phyloP scores from a whole-genome alignment of 2,113 vertebrate genomes.

The Cryptoleucopteryx plumbea region DNA sequence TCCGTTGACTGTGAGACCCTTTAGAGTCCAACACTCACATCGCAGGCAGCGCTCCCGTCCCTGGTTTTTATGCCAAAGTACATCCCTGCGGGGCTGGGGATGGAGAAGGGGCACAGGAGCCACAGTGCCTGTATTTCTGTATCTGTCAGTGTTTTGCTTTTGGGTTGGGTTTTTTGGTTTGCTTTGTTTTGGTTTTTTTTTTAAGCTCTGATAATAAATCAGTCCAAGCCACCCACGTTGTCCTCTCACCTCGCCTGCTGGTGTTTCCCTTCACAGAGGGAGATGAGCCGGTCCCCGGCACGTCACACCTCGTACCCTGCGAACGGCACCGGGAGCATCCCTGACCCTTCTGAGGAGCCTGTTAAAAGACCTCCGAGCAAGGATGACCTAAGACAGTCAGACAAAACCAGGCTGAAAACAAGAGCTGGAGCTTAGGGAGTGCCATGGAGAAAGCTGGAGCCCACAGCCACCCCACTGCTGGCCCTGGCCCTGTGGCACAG shows the following conservation, averaged over 20 bases:
- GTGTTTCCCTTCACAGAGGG: accelerated
- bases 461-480: background rate
- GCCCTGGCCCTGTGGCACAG: accelerated
- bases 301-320: accelerated
- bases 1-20: background rate
- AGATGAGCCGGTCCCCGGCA: accelerated
- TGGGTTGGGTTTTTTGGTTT: too few species aligned
- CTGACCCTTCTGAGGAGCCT: background rate
- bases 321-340: background rate
- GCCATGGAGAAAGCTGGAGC: background rate
- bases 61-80: background rate
- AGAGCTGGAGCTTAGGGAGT: background rate
- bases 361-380: background rate
- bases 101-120: too few species aligned
- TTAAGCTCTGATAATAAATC: conserved; percentile 42
- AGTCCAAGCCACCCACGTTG: background rate
- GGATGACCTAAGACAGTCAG: background rate
- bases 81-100: too few species aligned
- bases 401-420: background rate
- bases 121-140: background rate
- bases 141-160: background rate
- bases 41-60: background rate
- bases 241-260: background rate
- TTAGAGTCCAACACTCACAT: background rate
- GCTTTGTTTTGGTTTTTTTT: background rate